Percentiles rank a stretch among this genome's conserved stretches.
Conservation (phyloP, 2,113 vertebrate genomes). For the Melospiza melodia region DNA sequence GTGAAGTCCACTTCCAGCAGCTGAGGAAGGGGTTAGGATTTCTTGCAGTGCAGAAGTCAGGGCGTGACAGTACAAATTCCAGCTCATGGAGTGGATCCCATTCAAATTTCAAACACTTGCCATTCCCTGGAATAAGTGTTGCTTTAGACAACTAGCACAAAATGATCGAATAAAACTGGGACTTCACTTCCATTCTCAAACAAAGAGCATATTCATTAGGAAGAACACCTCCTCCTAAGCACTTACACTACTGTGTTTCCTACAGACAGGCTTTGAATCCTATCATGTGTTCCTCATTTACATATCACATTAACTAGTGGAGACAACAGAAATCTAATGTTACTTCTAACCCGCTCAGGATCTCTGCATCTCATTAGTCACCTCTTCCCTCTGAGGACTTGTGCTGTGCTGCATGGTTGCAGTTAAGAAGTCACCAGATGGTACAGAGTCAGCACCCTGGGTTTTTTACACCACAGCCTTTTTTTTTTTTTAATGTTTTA, state of each 20-base stretch:
- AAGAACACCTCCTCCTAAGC: background rate
- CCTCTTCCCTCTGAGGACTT: background rate
- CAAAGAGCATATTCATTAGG: conserved; percentile 23
- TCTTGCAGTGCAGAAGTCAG: background rate
- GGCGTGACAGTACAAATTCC: background rate
- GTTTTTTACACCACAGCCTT: background rate
- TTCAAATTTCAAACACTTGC: background rate
- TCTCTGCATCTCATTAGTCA: background rate
- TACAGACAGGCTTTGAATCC: background rate
- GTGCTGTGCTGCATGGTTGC: background rate
- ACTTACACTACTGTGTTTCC: background rate
- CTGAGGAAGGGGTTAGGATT: background rate
- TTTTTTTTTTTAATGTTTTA: background rate
- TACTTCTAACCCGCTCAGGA: background rate
- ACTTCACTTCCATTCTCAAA: background rate
- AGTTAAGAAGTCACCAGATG: background rate
- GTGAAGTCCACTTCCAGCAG: background rate
- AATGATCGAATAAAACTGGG: background rate
- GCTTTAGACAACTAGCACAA: background rate
- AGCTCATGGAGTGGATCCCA: background rate
- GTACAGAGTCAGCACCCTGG: background rate
- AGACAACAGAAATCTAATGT: conserved; percentile 33
- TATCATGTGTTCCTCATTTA: conserved; percentile 4
- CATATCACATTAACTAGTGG: conserved; percentile 10
- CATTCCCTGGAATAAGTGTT: background rate